These are phyloP conservation scores for Cremastobaeus sp. DNA, from an alignment of 2,888 invertebrate species.

Conservation along the genomic window DNA sequence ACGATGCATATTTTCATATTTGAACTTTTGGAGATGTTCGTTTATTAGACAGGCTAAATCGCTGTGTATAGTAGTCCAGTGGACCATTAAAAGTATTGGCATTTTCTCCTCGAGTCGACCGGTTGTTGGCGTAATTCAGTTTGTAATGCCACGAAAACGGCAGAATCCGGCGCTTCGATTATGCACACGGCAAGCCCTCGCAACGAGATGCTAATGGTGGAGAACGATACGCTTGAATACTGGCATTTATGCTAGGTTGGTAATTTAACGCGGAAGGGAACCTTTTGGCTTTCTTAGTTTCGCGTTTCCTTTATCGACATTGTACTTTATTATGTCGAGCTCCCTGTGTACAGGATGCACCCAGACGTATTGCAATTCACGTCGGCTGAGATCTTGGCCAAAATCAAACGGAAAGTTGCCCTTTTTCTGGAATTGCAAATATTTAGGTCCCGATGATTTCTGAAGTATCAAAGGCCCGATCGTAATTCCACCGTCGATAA, in stretches of 20 bases:
- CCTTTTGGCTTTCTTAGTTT: constrained; percentile 54
- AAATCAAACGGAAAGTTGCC: constrained; percentile 39
- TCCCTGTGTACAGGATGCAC: constrained; percentile 39
- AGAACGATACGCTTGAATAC: constrained; percentile 63
- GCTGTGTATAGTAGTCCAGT: constrained; percentile 70
- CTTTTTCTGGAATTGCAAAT: constrained; percentile 39
- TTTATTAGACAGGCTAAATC: constrained; percentile 70
- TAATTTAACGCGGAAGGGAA: constrained; percentile 58
- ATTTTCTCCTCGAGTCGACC: constrained; percentile 67
- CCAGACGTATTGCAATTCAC: constrained; percentile 43
- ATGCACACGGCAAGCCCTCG: constrained; percentile 60
- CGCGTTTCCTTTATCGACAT: constrained; percentile 55
- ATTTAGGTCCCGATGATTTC: constrained; percentile 35
- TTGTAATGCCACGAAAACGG: constrained; percentile 68
- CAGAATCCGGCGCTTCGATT: constrained; percentile 65
- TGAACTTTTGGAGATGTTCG: constrained; percentile 16
- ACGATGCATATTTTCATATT: constrained; percentile 24
- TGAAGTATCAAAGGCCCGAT: constrained; percentile 26
- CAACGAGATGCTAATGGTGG: constrained; percentile 68
- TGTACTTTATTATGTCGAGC: constrained; percentile 48
- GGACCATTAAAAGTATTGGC: constrained; percentile 72
- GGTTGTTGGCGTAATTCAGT: constrained; percentile 70
- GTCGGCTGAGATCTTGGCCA: constrained; percentile 32
- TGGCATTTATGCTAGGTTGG: constrained; percentile 59
- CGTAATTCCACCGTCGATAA: constrained; percentile 5